These are phyloP conservation scores for Anarrhichthys ocellatus DNA, from an alignment of 2,113 vertebrate genomes.

Conservation along the genomic window DNA sequence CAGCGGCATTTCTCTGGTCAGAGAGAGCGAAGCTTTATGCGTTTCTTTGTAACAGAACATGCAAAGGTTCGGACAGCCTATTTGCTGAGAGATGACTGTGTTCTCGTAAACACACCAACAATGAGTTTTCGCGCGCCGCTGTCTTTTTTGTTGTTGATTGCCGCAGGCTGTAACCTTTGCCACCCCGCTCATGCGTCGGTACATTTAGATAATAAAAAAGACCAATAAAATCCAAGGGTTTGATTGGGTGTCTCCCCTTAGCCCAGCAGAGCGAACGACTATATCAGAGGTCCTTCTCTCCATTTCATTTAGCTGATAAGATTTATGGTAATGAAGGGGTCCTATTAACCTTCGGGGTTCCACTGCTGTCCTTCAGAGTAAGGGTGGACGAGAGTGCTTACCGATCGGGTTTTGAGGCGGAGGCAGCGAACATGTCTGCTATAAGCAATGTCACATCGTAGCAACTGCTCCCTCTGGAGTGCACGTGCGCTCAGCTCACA, in stretches of 20 bases:
- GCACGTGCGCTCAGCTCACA: slow-evolving; percentile 8
- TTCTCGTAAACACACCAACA: slow-evolving; percentile 64
- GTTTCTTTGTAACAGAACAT: slow-evolving; percentile 21
- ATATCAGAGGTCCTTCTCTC: slow-evolving; percentile 79
- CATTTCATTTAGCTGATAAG: slow-evolving; percentile 85
- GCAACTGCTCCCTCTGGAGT: slow-evolving; percentile 41
- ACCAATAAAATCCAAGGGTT: slow-evolving; percentile 82
- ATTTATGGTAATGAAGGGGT: slow-evolving; percentile 85
- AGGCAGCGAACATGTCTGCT: slow-evolving; percentile 49
- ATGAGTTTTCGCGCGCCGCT: slow-evolving; percentile 42
- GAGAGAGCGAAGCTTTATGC: background rate
- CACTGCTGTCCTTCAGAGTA: slow-evolving; percentile 75
- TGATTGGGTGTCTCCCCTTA: slow-evolving; percentile 80
- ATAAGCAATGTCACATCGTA: slow-evolving; percentile 61
- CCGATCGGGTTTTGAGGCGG: slow-evolving; percentile 26
- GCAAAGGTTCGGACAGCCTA: slow-evolving; percentile 6
- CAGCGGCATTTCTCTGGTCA: slow-evolving; percentile 35
- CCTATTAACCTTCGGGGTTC: slow-evolving; percentile 81
- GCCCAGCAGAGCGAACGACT: slow-evolving; percentile 67
- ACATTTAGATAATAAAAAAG: slow-evolving; percentile 86
- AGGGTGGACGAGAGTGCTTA: slow-evolving; percentile 64
- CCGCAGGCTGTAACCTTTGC: slow-evolving; percentile 74
- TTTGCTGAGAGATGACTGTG: slow-evolving; percentile 51
- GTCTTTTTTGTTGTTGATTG: slow-evolving; percentile 76
- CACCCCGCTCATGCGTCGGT: slow-evolving; percentile 72